phyloP scores from a whole-genome alignment of 2,113 vertebrate genomes.

The Pelobates fuscus region DNA sequence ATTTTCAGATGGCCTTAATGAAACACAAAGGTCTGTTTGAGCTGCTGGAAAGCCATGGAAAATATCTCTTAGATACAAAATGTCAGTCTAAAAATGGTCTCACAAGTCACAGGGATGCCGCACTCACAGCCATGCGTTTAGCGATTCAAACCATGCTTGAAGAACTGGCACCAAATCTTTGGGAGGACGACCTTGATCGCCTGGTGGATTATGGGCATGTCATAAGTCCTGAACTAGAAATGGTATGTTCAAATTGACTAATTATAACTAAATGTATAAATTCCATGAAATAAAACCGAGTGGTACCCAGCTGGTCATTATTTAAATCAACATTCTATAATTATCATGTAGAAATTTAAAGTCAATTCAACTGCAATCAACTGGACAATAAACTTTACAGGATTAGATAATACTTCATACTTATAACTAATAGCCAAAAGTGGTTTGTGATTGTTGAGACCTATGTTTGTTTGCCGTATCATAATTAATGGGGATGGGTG shows the following conservation, averaged over 20 bases:
- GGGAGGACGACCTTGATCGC: conserved; percentile 81
- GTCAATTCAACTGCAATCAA: no score
- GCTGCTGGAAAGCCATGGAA: conserved; percentile 70
- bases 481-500: no score
- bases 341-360: no score
- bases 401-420: no score
- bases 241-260: conserved; percentile 64
- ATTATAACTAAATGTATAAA: not conserved
- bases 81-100: conserved; percentile 65
- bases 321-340: no score
- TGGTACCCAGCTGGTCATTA: no score
- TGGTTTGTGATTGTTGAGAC: no score
- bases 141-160: conserved; percentile 81
- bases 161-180: conserved; percentile 80
- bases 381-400: no score
- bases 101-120: conserved; percentile 41
- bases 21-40: conserved; percentile 79
- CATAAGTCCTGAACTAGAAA: conserved; percentile 79
- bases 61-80: conserved; percentile 64
- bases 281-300: no score
- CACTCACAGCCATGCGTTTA: conserved; percentile 64
- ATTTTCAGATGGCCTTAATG: conserved; percentile 82
- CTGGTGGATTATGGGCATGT: conserved; percentile 82
- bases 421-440: no score
- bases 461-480: no score